Evolutionary conservation across 2,888 invertebrate species (phyloP).

Genomic region (Prosopocoilus inquinatus): DNA sequence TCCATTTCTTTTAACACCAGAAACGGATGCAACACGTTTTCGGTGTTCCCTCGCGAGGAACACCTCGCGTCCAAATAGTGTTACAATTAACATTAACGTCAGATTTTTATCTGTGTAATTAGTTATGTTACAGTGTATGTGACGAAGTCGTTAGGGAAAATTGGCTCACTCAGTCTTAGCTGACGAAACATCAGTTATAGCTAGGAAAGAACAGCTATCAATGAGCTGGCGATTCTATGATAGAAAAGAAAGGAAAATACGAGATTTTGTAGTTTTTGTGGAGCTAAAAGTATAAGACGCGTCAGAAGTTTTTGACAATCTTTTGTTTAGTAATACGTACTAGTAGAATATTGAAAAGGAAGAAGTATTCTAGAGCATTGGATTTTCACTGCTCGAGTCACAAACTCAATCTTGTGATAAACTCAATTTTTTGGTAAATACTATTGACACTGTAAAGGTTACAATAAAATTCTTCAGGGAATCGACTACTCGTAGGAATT

Average conservation of each 20-base stretch:
- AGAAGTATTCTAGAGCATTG: not conserved
- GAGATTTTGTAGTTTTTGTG: constrained; percentile 32
- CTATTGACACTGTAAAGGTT: constrained; percentile 4
- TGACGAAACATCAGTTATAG: too few relatives aligned
- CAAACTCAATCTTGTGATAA: constrained; percentile 4
- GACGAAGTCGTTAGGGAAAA: too few relatives aligned
- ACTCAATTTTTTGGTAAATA: constrained; percentile 6
- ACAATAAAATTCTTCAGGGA: constrained; percentile 2
- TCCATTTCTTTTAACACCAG: too few relatives aligned
- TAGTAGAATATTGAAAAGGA: constrained; percentile 15
- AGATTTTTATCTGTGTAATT: too few relatives aligned
- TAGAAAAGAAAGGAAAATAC: not conserved
- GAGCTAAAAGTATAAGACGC: constrained; percentile 27
- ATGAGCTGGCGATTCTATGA: not conserved
- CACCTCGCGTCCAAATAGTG: too few relatives aligned
- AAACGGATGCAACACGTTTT: too few relatives aligned
- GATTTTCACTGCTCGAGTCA: constrained; percentile 1
- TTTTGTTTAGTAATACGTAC: constrained; percentile 8
- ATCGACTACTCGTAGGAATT: constrained; percentile 4
- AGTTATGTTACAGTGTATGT: too few relatives aligned
- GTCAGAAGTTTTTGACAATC: constrained; percentile 21
- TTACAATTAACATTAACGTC: too few relatives aligned
- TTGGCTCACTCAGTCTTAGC: too few relatives aligned
- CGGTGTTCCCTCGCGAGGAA: too few relatives aligned
- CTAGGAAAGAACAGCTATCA: too few relatives aligned